Evolutionary conservation across 2,113 vertebrate genomes (phyloP).

Genomic region (Corvus cornix): DNA sequence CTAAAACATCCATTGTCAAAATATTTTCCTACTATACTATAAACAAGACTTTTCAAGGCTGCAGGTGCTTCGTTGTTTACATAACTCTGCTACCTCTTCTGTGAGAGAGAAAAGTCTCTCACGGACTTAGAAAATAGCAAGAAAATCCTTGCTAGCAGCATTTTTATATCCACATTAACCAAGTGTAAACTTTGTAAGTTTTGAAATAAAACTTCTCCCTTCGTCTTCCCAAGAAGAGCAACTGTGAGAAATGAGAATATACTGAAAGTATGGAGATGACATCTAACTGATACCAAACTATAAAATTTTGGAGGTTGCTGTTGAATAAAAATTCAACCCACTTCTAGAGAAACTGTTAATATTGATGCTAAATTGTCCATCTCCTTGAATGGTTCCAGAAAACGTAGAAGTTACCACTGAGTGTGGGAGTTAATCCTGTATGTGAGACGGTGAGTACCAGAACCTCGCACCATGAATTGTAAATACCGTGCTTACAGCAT

Average conservation of each 20-base stretch:
- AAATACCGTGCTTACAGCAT: not conserved
- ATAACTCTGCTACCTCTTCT: too few relatives aligned
- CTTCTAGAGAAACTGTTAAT: slow-evolving; percentile 8
- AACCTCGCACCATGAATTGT: not conserved
- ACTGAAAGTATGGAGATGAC: not conserved
- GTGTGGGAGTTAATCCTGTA: not conserved
- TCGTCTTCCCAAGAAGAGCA: not conserved
- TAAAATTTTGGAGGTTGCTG: not conserved
- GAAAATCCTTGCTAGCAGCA: too few relatives aligned
- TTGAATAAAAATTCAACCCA: not conserved
- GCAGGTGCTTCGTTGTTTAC: too few relatives aligned
- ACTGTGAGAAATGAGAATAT: not conserved
- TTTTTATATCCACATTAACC: not conserved
- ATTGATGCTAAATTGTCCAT: not conserved
- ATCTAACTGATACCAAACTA: not conserved
- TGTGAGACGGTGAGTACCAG: not conserved
- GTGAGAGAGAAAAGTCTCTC: too few relatives aligned
- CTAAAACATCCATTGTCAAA: too few relatives aligned
- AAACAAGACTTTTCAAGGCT: too few relatives aligned
- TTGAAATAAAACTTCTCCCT: not conserved
- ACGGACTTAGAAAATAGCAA: too few relatives aligned
- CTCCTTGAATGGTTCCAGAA: not conserved
- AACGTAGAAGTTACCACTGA: not conserved
- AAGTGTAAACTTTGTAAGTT: not conserved
- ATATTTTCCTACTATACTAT: too few relatives aligned